These are phyloP conservation scores for Chymomyza amoena DNA, from an alignment of 2,888 invertebrate species.

Conservation along the genomic window DNA sequence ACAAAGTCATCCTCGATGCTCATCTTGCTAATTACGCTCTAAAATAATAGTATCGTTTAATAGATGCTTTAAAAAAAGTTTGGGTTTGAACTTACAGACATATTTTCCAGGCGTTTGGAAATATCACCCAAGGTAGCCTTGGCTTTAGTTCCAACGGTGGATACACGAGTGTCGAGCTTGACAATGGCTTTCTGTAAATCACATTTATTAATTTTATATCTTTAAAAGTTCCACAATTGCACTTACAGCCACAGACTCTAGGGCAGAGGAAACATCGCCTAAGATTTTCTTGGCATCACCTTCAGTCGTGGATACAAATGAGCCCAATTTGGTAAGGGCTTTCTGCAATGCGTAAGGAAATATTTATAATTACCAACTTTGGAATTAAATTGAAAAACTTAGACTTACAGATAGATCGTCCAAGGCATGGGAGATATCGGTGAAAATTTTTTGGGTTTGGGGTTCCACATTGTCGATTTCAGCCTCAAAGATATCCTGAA, in stretches of 20 bases:
- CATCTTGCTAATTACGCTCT: slow-evolving; percentile 31
- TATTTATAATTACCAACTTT: not conserved
- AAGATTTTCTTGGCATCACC: slow-evolving; percentile 15
- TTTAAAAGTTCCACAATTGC: not conserved
- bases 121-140: not conserved
- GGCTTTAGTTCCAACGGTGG: not conserved
- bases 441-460: slow-evolving; percentile 10
- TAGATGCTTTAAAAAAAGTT: not conserved
- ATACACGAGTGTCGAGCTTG: not conserved
- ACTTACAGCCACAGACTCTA: slow-evolving; percentile 46
- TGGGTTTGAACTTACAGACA: not conserved
- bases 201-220: not conserved
- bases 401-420: slow-evolving; percentile 11
- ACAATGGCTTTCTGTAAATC: not conserved
- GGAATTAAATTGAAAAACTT: not conserved
- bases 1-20: slow-evolving; percentile 15
- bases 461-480: not conserved
- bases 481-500: not conserved
- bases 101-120: not conserved
- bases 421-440: slow-evolving; percentile 13
- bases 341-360: not conserved
- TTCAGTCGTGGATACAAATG: not conserved
- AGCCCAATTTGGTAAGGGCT: not conserved
- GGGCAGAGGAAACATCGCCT: slow-evolving; percentile 19
- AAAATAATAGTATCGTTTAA: not conserved